Evolutionary conservation across 2,113 vertebrate species (phyloP).

Genomic region (Ovis canadensis): DNA sequence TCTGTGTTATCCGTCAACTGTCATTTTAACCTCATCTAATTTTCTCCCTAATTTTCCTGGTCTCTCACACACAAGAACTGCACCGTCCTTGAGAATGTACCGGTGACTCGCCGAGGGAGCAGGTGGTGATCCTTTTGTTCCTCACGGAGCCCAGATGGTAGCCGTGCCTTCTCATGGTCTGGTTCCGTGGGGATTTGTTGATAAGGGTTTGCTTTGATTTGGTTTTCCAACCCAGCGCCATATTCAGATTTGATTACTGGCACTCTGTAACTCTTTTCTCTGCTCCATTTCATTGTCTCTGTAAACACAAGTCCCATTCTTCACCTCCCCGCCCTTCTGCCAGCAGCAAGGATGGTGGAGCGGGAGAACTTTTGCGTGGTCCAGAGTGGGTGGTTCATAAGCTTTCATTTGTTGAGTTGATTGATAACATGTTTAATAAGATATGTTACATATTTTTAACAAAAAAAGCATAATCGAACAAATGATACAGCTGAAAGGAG

Average conservation of each 20-base stretch:
- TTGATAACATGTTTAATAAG: conserved; percentile 25
- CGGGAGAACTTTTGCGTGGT: neutral
- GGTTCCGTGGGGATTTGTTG: conserved; percentile 47
- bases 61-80: conserved; percentile 5
- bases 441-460: neutral
- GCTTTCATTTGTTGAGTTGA: neutral
- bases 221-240: conserved; percentile 2
- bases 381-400: neutral
- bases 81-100: neutral
- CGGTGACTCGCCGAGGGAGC: neutral
- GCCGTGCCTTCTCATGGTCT: conserved; percentile 7
- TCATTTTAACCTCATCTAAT: conserved; percentile 56
- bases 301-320: neutral
- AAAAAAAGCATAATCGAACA: neutral
- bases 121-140: conserved; percentile 54
- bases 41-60: conserved; percentile 36
- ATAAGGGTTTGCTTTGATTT: conserved; percentile 67
- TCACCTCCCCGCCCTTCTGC: neutral
- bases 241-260: conserved; percentile 37
- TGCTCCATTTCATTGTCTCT: neutral
- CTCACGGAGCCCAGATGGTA: conserved; percentile 52
- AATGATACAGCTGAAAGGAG: neutral
- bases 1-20: neutral
- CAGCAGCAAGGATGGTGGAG: neutral
- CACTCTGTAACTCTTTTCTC: neutral